These are phyloP conservation scores for Schizopygopsis pylzovi DNA, from an alignment of 2,797 vertebrate genomes.

Conservation along the genomic window DNA sequence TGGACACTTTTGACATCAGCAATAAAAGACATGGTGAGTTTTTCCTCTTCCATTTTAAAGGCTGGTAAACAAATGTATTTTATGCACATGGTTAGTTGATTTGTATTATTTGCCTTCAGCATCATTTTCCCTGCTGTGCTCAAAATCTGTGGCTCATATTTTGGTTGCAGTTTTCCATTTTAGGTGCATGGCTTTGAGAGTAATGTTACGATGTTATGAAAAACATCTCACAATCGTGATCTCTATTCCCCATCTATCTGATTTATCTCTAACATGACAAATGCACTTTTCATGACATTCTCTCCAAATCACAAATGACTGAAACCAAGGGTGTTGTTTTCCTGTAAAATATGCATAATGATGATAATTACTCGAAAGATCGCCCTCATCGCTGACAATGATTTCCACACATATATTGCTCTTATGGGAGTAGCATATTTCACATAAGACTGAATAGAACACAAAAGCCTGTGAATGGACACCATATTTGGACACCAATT, in stretches of 20 bases:
- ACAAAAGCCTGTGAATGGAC: neutral
- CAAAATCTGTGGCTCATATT: neutral
- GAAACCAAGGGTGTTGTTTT: constrained; percentile 32
- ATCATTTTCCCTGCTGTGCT: neutral
- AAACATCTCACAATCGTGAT: neutral
- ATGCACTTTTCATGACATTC: constrained; percentile 22
- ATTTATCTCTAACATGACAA: constrained; percentile 2
- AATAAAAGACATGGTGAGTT: neutral
- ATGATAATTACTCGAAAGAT: constrained; percentile 38
- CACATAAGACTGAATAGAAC: neutral
- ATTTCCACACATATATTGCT: constrained; percentile 10
- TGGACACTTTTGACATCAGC: neutral
- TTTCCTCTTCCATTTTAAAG: neutral
- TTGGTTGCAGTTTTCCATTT: neutral
- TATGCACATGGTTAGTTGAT: neutral
- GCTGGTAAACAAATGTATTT: neutral
- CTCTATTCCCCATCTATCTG: neutral
- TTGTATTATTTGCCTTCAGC: neutral
- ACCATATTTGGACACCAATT: no score
- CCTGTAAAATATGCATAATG: constrained; percentile 20
- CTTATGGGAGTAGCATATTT: neutral
- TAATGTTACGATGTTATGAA: neutral
- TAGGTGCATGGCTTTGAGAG: neutral
- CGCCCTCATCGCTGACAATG: neutral
- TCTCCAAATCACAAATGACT: constrained; percentile 11